Percentiles rank a stretch among this genome's conserved stretches.
Evolutionary conservation across 30 jellyfish, hydroid and myxozoan species (phyloP).

Genomic region (Aurelia coerulea): DNA sequence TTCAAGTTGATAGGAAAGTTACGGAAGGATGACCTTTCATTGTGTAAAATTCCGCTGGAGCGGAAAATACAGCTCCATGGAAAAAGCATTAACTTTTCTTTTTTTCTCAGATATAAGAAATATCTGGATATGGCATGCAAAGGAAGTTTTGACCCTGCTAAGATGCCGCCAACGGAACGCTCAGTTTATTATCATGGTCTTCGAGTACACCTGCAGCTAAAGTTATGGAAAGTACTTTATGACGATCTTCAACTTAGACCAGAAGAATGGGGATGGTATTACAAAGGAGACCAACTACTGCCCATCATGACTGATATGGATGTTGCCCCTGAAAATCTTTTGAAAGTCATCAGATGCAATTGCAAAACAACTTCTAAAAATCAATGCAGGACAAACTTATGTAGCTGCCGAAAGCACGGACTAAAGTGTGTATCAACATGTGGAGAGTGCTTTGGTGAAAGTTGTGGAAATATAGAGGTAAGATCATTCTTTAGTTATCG

Average conservation of each 20-base stretch:
- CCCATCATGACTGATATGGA: constrained; percentile 64
- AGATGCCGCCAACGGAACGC: constrained; percentile 71
- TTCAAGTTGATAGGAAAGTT: too few relatives aligned
- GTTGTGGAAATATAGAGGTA: constrained; percentile 52
- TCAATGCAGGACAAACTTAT: constrained; percentile 60
- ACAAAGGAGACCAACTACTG: constrained; percentile 11
- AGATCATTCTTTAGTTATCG: constrained; percentile 36
- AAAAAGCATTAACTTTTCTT: neutral
- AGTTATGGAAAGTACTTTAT: constrained; percentile 46
- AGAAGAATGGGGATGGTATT: constrained; percentile 49
- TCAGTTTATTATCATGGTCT: constrained; percentile 30
- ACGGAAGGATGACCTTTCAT: too few relatives aligned
- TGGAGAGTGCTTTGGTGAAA: constrained; percentile 68
- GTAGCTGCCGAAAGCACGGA: constrained; percentile 31
- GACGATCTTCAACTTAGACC: constrained; percentile 32
- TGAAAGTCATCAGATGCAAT: constrained; percentile 62
- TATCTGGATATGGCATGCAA: constrained; percentile 63
- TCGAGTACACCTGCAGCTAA: constrained; percentile 42
- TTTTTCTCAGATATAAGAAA: constrained; percentile 31
- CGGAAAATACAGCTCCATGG: too few relatives aligned
- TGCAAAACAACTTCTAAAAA: constrained; percentile 61
- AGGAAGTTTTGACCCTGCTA: constrained; percentile 49
- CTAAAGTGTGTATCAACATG: constrained; percentile 60
- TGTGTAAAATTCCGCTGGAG: too few relatives aligned
- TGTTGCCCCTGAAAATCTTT: constrained; percentile 49